phyloP scores from a whole-genome alignment of 1,140 invertebrate genomes.

The Sitodiplosis mosellana region DNA sequence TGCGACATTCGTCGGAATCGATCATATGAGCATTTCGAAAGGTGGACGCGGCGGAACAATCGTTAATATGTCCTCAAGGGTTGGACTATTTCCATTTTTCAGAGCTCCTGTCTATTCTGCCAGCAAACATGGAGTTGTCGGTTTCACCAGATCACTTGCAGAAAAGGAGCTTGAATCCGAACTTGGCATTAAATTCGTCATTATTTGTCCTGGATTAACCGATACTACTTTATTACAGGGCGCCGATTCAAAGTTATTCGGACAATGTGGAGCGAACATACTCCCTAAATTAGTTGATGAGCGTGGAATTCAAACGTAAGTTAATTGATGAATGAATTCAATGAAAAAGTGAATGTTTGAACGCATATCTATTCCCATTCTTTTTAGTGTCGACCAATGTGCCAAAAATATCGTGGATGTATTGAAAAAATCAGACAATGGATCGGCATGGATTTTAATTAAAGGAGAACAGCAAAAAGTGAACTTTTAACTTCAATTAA shows the following conservation, averaged over 20 bases:
- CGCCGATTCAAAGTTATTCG: slow-evolving; percentile 4
- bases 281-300: no score
- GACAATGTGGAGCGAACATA: background rate
- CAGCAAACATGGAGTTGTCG: slow-evolving; percentile 28
- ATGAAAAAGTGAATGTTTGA: background rate
- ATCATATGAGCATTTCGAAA: slow-evolving; percentile 22
- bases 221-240: slow-evolving; percentile 23
- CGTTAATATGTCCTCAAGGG: slow-evolving; percentile 20
- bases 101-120: slow-evolving; percentile 26
- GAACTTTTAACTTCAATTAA: no score
- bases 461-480: no score
- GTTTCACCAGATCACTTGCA: slow-evolving; percentile 24
- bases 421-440: background rate
- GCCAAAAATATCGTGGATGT: background rate
- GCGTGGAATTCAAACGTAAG: background rate
- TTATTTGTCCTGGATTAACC: slow-evolving; percentile 33
- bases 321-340: background rate
- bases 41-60: slow-evolving; percentile 22
- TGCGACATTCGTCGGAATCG: slow-evolving; percentile 21
- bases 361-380: background rate
- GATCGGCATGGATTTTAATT: background rate
- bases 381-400: background rate
- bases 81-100: slow-evolving; percentile 19
- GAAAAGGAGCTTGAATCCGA: slow-evolving; percentile 13
- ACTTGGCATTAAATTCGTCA: slow-evolving; percentile 25